These are phyloP conservation scores for Antennarius maculatus DNA, from an alignment of 2,797 vertebrate genomes.

Conservation along the genomic window DNA sequence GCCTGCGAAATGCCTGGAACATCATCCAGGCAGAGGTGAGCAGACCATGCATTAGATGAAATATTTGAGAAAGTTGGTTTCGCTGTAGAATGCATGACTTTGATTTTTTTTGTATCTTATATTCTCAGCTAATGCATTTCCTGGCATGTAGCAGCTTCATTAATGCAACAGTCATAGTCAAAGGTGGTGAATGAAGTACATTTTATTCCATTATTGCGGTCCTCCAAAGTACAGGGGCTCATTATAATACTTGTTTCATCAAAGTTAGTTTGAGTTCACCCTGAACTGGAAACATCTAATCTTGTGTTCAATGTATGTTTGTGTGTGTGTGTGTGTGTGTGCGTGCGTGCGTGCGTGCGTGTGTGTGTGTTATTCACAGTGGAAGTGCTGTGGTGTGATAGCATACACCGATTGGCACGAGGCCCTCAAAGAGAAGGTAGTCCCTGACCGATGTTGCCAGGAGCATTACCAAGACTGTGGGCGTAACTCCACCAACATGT, in stretches of 20 bases:
- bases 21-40: constrained; percentile 98
- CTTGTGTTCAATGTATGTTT: constrained; percentile 15
- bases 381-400: constrained; percentile 96
- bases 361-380: constrained; percentile 76
- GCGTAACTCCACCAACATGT: constrained; percentile 87
- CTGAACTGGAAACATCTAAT: constrained; percentile 18
- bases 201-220: constrained; percentile 25
- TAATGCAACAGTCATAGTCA: constrained; percentile 39
- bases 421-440: constrained; percentile 90
- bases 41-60: background rate
- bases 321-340: constrained; percentile 26
- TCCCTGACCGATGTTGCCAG: constrained; percentile 96
- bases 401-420: constrained; percentile 94
- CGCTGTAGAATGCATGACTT: too few relatives aligned
- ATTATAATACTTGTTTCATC: constrained; percentile 22
- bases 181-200: constrained; percentile 15
- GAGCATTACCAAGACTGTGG: constrained; percentile 97
- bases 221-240: constrained; percentile 15
- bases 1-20: constrained; percentile 98
- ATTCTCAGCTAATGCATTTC: constrained; percentile 50
- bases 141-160: constrained; percentile 21
- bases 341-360: constrained; percentile 19
- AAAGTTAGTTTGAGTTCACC: constrained; percentile 33
- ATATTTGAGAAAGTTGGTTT: too few relatives aligned
- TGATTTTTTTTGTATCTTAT: background rate